Conservation (phyloP, 2,888 invertebrate genomes). For the Saturnia pavonia region DNA sequence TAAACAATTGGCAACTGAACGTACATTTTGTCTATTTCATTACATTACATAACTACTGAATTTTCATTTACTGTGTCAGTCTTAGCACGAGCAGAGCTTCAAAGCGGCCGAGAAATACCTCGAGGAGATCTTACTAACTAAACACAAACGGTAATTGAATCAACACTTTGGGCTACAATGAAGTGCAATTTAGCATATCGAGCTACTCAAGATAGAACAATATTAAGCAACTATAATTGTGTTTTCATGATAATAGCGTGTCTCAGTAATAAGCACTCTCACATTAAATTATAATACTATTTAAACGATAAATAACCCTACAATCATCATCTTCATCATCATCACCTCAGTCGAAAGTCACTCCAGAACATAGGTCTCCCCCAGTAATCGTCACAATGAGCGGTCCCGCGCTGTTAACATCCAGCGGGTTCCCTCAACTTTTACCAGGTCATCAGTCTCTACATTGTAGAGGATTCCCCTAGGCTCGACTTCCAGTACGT, state of each 20-base stretch:
- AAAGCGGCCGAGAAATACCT: slow-evolving; percentile 20
- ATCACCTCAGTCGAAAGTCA: no score
- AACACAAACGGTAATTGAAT: slow-evolving; percentile 22
- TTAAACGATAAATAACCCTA: background rate
- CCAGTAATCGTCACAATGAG: no score
- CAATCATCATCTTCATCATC: no score
- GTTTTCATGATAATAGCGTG: background rate
- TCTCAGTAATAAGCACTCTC: background rate
- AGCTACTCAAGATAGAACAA: background rate
- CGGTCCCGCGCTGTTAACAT: no score
- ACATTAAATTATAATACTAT: background rate
- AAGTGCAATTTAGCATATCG: slow-evolving; percentile 21
- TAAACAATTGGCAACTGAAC: no score
- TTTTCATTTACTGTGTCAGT: slow-evolving; percentile 10
- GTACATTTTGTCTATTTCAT: background rate
- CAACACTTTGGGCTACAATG: slow-evolving; percentile 22
- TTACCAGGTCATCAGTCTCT: no score
- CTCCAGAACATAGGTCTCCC: no score
- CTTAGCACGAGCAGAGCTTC: slow-evolving; percentile 15
- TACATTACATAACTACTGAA: background rate
- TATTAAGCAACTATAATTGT: background rate
- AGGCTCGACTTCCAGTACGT: no score
- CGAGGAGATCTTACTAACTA: slow-evolving; percentile 22
- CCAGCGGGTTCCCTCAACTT: no score
- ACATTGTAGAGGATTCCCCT: no score